phyloP scores from a whole-genome alignment of 1,140 invertebrate genomes.

The Cyphomyrmex costatus region DNA sequence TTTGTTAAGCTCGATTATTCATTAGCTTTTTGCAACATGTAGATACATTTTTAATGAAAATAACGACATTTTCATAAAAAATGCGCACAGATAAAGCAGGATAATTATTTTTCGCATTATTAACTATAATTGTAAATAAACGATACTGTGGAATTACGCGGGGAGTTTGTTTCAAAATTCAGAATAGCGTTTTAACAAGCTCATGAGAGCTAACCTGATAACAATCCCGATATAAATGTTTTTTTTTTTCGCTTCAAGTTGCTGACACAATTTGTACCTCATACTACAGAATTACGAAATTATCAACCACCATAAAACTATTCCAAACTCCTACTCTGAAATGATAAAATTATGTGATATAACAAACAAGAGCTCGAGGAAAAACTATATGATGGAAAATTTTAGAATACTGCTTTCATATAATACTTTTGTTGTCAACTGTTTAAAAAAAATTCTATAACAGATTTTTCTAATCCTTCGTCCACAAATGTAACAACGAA shows the following conservation, averaged over 20 bases:
- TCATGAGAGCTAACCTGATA: conserved; percentile 1
- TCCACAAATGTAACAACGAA: not conserved
- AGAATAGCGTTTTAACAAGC: conserved; percentile 47
- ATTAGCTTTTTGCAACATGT: conserved; percentile 17
- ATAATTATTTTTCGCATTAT: conserved; percentile 42
- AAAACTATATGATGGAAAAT: not conserved
- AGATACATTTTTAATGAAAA: conserved; percentile 40
- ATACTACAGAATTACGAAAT: conserved; percentile 16
- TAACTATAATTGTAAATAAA: conserved; percentile 47
- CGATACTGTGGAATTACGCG: conserved; percentile 17
- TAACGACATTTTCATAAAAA: conserved; percentile 13
- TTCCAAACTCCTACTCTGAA: not conserved
- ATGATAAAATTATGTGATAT: conserved; percentile 9
- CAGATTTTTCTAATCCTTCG: not conserved
- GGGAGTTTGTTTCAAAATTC: conserved; percentile 28
- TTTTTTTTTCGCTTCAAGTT: conserved; percentile 6
- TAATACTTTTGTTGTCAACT: not conserved
- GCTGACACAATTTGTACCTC: not conserved
- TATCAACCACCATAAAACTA: conserved; percentile 13
- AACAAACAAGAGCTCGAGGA: not conserved
- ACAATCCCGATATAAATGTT: not conserved
- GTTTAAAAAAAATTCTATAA: not conserved
- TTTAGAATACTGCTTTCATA: not conserved
- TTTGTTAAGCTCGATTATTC: conserved; percentile 38
- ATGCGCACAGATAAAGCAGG: conserved; percentile 14